Percentiles rank a stretch among this genome's conserved stretches.
phyloP scores from a whole-genome alignment of 2,797 vertebrate species.

The Coilia nasus region DNA sequence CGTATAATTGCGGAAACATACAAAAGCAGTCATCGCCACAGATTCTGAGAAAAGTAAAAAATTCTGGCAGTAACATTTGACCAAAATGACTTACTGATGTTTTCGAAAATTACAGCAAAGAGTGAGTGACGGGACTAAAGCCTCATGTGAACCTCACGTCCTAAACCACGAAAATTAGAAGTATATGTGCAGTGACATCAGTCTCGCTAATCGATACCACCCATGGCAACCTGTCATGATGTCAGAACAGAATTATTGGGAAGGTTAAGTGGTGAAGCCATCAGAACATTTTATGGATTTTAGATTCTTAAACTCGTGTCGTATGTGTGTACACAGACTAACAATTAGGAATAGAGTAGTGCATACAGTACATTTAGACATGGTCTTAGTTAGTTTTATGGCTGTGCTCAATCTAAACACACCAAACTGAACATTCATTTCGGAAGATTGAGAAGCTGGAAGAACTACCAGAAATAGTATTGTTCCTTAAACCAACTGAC shows the following conservation, averaged over 20 bases:
- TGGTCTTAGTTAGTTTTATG: neutral
- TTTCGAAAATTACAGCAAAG: neutral
- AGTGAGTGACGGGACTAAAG: neutral
- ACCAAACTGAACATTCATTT: slow-evolving; percentile 9
- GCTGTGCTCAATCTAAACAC: neutral
- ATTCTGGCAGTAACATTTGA: neutral
- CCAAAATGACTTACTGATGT: neutral
- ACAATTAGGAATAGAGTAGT: neutral
- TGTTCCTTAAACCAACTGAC: slow-evolving; percentile 40
- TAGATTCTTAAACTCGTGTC: neutral
- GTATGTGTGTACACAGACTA: neutral
- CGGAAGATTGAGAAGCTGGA: slow-evolving; percentile 22
- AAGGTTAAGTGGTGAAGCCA: neutral
- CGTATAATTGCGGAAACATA: neutral
- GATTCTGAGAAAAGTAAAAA: neutral
- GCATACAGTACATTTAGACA: neutral
- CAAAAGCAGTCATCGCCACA: neutral
- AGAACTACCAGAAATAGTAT: slow-evolving; percentile 27
- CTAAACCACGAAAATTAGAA: neutral
- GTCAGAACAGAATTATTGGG: neutral
- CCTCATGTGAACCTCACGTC: neutral
- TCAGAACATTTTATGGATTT: neutral
- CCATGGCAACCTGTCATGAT: neutral
- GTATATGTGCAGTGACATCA: neutral
- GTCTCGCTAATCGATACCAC: neutral